Percentiles rank a stretch among this genome's conserved stretches.
phyloP scores from a whole-genome alignment of 2,113 vertebrate species.

The Sigmodon hispidus region DNA sequence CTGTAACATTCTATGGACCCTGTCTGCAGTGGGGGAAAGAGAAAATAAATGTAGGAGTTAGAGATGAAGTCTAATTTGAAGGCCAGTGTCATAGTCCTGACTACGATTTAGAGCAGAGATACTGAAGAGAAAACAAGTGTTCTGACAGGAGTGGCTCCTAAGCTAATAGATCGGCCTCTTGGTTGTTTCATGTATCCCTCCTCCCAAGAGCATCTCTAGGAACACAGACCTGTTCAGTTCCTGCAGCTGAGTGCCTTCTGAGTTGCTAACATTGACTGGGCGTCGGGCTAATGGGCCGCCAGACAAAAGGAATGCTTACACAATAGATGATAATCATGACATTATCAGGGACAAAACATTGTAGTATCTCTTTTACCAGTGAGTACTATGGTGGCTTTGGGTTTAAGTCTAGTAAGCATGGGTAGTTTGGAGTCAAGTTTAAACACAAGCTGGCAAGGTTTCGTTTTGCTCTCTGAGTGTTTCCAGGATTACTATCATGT shows the following conservation, averaged over 20 bases:
- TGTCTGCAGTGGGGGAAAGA: background rate
- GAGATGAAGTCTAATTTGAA: background rate
- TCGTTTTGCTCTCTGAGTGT: constrained; percentile 6
- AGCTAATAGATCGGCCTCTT: background rate
- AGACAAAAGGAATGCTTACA: background rate
- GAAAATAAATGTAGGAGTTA: background rate
- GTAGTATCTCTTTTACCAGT: background rate
- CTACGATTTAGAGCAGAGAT: fast-evolving
- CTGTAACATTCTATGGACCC: background rate
- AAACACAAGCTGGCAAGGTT: constrained; percentile 33
- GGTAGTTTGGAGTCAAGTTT: constrained; percentile 27
- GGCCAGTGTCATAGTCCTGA: background rate
- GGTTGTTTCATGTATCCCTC: background rate
- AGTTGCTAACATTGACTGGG: background rate
- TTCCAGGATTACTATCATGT: background rate
- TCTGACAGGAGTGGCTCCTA: fast-evolving
- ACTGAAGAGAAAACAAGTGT: background rate
- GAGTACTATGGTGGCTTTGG: background rate
- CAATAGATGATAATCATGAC: background rate
- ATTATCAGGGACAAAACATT: background rate
- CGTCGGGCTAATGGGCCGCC: background rate
- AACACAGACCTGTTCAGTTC: background rate
- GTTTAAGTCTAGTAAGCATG: constrained; percentile 61
- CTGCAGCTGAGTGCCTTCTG: background rate
- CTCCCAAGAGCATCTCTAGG: background rate